Evolutionary conservation across 1,140 invertebrate genomes (phyloP).

Genomic region (Pygmarrhopalites habei): DNA sequence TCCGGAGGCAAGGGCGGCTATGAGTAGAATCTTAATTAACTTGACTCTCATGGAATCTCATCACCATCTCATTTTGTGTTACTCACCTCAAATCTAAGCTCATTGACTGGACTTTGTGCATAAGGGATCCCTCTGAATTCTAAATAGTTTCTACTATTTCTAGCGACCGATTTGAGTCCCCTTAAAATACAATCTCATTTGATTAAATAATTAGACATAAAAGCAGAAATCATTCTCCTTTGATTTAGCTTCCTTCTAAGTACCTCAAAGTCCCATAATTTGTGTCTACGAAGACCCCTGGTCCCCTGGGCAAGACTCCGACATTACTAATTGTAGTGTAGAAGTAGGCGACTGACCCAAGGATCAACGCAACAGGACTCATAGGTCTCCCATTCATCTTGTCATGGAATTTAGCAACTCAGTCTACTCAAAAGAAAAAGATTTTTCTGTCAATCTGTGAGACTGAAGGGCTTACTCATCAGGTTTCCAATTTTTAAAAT

Average conservation of each 20-base stretch:
- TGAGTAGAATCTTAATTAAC: background rate
- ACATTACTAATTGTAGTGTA: constrained; percentile 32
- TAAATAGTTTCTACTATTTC: background rate
- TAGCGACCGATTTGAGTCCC: background rate
- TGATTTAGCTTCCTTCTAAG: too few relatives aligned
- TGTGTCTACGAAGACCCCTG: background rate
- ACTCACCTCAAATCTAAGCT: constrained; percentile 16
- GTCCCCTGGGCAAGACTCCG: background rate
- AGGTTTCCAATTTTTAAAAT: too few relatives aligned
- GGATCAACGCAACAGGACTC: constrained; percentile 20
- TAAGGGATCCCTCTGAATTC: constrained; percentile 6
- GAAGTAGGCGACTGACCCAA: constrained; percentile 31
- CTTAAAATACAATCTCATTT: background rate
- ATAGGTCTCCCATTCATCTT: constrained; percentile 2
- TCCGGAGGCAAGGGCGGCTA: constrained; percentile 23
- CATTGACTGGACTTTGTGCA: background rate
- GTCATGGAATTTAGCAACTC: too few relatives aligned
- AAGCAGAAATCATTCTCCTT: too few relatives aligned
- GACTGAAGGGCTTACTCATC: too few relatives aligned
- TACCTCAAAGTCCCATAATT: background rate
- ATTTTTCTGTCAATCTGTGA: too few relatives aligned
- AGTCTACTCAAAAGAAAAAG: too few relatives aligned
- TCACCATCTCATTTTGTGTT: background rate
- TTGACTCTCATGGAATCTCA: background rate
- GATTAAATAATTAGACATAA: too few relatives aligned